A percentile compares a stretch with the other conserved stretches of the same genome.
Evolutionary conservation across 1,140 invertebrate genomes (phyloP).

Genomic region (Thrips palmi): DNA sequence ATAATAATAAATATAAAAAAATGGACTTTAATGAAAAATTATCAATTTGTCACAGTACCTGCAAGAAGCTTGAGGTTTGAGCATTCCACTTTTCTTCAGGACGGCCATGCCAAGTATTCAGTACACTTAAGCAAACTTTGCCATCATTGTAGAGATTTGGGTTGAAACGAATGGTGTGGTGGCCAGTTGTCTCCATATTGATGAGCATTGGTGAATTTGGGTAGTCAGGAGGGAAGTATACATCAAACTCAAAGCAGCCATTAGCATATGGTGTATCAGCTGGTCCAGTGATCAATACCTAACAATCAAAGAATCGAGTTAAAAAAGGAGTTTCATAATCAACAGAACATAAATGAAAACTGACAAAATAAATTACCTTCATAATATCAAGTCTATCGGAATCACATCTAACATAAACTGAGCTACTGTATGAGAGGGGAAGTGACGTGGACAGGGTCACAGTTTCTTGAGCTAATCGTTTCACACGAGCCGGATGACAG

Average conservation of each 20-base stretch:
- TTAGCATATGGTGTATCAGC: constrained; percentile 79
- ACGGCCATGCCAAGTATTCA: constrained; percentile 94
- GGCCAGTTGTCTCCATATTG: constrained; percentile 86
- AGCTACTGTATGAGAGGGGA: constrained; percentile 82
- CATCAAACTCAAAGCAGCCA: constrained; percentile 77
- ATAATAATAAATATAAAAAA: too few relatives aligned
- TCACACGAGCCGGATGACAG: constrained; percentile 67
- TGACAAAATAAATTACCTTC: constrained; percentile 44
- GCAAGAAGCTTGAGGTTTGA: constrained; percentile 87
- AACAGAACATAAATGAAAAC: constrained; percentile 7
- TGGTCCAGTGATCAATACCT: constrained; percentile 83
- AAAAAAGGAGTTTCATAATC: constrained; percentile 1
- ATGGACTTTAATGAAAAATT: constrained; percentile 12
- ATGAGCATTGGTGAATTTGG: constrained; percentile 51
- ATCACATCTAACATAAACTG: constrained; percentile 91
- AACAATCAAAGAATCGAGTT: constrained; percentile 14
- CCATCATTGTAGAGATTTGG: constrained; percentile 95
- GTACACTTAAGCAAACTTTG: constrained; percentile 87
- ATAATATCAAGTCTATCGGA: constrained; percentile 84
- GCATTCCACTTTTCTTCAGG: constrained; percentile 99
- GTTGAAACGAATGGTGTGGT: constrained; percentile 86
- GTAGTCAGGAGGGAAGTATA: constrained; percentile 81
- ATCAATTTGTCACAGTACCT: too few relatives aligned
- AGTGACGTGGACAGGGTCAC: constrained; percentile 87
- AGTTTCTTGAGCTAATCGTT: constrained; percentile 86